These are phyloP conservation scores for Limnephilus lunatus DNA, from an alignment of 2,888 invertebrate genomes.

Conservation along the genomic window DNA sequence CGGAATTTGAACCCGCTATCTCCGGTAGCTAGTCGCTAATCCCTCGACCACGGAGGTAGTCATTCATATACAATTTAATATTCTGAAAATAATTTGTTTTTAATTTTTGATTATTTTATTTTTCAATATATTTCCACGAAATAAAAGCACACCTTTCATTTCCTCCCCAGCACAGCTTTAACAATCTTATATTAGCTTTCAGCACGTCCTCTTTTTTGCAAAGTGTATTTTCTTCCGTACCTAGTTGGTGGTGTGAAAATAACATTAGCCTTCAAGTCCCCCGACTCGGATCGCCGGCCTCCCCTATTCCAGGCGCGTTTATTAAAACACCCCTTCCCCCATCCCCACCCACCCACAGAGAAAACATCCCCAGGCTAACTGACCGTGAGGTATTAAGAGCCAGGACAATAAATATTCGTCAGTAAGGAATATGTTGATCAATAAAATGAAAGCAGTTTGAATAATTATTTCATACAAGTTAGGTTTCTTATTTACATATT, in stretches of 20 bases:
- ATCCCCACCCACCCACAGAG: background rate
- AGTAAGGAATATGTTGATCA: slow-evolving; percentile 36
- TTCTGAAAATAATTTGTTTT: background rate
- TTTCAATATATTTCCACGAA: background rate
- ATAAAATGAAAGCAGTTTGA: background rate
- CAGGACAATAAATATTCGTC: slow-evolving; percentile 39
- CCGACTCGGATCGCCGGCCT: slow-evolving; percentile 26
- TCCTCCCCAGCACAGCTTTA: background rate
- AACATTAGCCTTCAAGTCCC: slow-evolving; percentile 57
- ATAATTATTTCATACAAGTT: background rate
- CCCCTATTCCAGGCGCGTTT: slow-evolving; percentile 47
- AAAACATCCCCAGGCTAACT: slow-evolving; percentile 53
- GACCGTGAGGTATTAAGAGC: slow-evolving; percentile 52
- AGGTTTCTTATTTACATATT: background rate
- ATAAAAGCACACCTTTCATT: background rate
- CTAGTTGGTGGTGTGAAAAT: slow-evolving; percentile 57
- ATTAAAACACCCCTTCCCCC: slow-evolving; percentile 54
- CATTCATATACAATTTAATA: too few relatives aligned
- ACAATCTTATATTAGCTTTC: slow-evolving; percentile 26
- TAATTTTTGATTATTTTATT: background rate
- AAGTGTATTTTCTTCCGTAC: slow-evolving; percentile 44
- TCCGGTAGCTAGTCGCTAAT: too few relatives aligned
- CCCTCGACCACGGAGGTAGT: too few relatives aligned
- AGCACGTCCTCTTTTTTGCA: slow-evolving; percentile 46
- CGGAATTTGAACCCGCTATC: too few relatives aligned